Conservation (phyloP, 2,888 invertebrate species). For the Selenia dentaria region DNA sequence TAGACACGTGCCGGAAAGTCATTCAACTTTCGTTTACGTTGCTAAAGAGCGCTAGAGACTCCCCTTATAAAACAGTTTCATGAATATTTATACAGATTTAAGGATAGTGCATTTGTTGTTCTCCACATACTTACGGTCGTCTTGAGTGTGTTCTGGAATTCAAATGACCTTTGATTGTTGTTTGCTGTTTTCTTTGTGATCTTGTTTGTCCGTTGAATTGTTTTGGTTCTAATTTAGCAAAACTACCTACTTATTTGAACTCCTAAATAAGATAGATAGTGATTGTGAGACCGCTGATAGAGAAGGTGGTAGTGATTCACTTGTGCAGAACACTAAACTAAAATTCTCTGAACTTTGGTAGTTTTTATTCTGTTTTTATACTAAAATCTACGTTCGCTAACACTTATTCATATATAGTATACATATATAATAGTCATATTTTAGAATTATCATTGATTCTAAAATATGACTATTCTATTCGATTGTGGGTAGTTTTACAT, state of each 20-base stretch:
- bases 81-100: constrained; percentile 73
- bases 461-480: too few relatives aligned
- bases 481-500: too few relatives aligned
- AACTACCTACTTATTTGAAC: constrained; percentile 3
- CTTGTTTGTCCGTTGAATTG: constrained; percentile 13
- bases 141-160: constrained; percentile 52
- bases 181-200: constrained; percentile 39
- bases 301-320: too few relatives aligned
- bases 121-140: constrained; percentile 60
- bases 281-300: too few relatives aligned
- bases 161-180: constrained; percentile 45
- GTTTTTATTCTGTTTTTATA: too few relatives aligned
- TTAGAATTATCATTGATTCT: too few relatives aligned
- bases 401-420: too few relatives aligned
- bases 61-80: constrained; percentile 63
- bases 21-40: constrained; percentile 57
- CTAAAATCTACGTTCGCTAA: too few relatives aligned
- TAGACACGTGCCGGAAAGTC: constrained; percentile 39
- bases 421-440: too few relatives aligned
- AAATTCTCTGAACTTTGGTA: too few relatives aligned
- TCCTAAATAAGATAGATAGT: neutral
- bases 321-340: too few relatives aligned
- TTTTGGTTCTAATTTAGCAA: constrained; percentile 3
- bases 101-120: constrained; percentile 62
- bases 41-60: constrained; percentile 59